Evolutionary conservation across 2,797 vertebrate genomes (phyloP), one percentile per base, ranked within the genome.

Genomic region (Poeciliopsis infans): DNA sequence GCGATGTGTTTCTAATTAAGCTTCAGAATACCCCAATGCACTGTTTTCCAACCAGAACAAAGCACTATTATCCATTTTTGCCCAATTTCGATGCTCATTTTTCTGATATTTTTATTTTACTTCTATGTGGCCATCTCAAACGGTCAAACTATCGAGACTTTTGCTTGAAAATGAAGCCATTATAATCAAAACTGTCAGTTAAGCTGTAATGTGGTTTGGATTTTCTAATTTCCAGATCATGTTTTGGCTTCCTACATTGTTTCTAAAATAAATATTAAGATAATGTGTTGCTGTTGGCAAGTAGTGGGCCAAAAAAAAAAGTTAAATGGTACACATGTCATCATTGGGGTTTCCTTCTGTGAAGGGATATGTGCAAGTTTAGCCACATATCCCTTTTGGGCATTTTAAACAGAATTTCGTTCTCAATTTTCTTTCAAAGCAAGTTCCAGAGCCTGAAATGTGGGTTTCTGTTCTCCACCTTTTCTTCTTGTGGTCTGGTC

Each of bases 401-500:
- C 66, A 10, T 41, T 76, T 18, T 46, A 7, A 20, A 28, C 28
- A 11, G 43, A 59, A 18, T 28, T 80, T 46, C 10, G 59, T 8
- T 39, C 47, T 18, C 51, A 31, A 2, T 69, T n/a, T 74, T 55
- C 31, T 59, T 51, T 12, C 25, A 25, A 75, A 74, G 20, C 11
- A 43, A 41, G 23, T 68, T 64, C 20, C 51, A 72, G 31, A 28
- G 31, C 36, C 41, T 80, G 31, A 83, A 87, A 82, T 10, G 36
- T 80, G 46, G 74, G 45, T 77, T 59, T 79, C 20, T 73, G 39
- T 77, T 59, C 68, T 55, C 59, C 72, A 23, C 43, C 31, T 41
- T 55, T 70, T 47, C 18, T 28, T 3, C 16, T 55, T 25, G 49
- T 25, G 74, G 47, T 59, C 33, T 2, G n/a, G 75, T 39, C 57